These are phyloP conservation scores for Aphidius gifuensis DNA, from an alignment of 1,140 invertebrate genomes.

Conservation along the genomic window DNA sequence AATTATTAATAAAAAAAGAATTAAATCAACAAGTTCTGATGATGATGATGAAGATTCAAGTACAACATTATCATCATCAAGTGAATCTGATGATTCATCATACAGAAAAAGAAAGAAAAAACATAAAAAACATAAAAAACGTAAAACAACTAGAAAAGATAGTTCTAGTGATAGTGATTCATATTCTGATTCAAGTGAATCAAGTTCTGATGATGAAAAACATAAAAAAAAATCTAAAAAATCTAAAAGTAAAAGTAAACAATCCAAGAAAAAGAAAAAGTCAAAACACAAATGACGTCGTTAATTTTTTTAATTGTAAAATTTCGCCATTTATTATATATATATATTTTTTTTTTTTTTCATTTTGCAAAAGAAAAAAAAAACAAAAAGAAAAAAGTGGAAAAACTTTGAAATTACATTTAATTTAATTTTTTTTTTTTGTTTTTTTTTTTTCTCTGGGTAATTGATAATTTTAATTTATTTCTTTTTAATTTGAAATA, in stretches of 20 bases:
- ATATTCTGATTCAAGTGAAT: conserved; percentile 50
- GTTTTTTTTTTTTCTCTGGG: too few species aligned
- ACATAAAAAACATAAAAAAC: conserved; percentile 50
- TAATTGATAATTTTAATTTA: background rate
- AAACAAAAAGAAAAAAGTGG: too few species aligned
- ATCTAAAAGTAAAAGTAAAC: conserved; percentile 52
- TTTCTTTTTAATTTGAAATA: too few species aligned
- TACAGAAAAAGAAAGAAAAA: conserved; percentile 50
- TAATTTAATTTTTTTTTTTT: too few species aligned
- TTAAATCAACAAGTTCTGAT: conserved; percentile 37
- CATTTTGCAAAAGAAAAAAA: too few species aligned
- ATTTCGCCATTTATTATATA: background rate
- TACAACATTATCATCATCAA: conserved; percentile 34
- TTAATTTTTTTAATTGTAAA: conserved; percentile 28
- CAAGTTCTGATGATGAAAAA: conserved; percentile 53
- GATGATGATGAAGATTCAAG: conserved; percentile 36
- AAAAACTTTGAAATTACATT: too few species aligned
- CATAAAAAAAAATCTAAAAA: conserved; percentile 55
- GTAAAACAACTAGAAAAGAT: conserved; percentile 41
- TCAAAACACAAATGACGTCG: conserved; percentile 55
- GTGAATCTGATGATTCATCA: conserved; percentile 47
- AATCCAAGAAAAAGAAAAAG: conserved; percentile 59
- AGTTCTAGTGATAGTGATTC: conserved; percentile 47
- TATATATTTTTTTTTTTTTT: too few species aligned
- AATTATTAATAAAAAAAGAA: conserved; percentile 34